Base-by-base conservation (phyloP, 2,797 vertebrate species). In the Malacoraja senta region DNA sequence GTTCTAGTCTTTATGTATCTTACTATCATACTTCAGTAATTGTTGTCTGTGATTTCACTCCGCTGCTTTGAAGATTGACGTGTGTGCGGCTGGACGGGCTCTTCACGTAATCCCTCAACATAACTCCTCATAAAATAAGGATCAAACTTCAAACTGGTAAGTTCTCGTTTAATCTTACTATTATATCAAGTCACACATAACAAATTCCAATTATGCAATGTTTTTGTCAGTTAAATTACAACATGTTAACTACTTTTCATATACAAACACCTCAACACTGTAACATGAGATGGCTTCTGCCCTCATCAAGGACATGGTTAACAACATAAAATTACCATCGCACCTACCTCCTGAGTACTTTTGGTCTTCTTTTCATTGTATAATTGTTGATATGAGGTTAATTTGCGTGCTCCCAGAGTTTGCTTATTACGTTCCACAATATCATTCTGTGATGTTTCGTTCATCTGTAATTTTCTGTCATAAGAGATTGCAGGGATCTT, bases 341-440 rank as follows among this genome's bases (percentile, higher is more conserved):
- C 65, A 95, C 96, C 0, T 94, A 98, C 98, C 96, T 96, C 95
- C 91, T 95, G 95, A 8, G 80, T 93, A 93, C 79, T 93, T 71
- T 93, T 93, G 29, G 94, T 94, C 44, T 95, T 95, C 93, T 95
- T 97, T 80, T 94, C 96, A 35, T 81, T 94, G 94, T 98, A 96
- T 61, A 95, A 94, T 19, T 95, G 96, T 38, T 97, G 95, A 2
- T 98, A 99, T 10, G 98, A 98, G 91, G 95, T 95, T 1, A 6
- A 93, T 93, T 95, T 96, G 71, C 93, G 94, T 21, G 93, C 58
- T 0, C 98, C 98, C 94, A 99, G 95, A 29, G 98, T 98, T 93
- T 10, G 90, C 94, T 97, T 98, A 94, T 99, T 99, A 44, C 95
- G 96, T 93, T 97, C 95, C 80, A 99, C 96, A 77, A 98, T 97